Base-by-base conservation (phyloP, 2,113 vertebrate genomes). In the Diphyllodes magnificus region DNA sequence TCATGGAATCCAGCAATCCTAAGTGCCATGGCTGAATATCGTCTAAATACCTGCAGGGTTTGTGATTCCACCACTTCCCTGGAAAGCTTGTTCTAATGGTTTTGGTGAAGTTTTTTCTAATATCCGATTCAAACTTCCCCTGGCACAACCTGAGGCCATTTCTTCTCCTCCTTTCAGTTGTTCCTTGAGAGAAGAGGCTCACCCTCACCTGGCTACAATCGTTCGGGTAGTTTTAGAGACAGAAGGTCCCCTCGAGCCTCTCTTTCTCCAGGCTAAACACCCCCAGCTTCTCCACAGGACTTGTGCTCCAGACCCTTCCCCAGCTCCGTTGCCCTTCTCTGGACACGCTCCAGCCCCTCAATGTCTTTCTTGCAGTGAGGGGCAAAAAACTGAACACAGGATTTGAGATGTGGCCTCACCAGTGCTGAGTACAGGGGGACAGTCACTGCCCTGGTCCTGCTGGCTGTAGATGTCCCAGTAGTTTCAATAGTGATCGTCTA, bases 401-500 rank as follows among this genome's bases (percentile, higher is more conserved):
- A 24, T 13, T 68, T 0, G 1, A 88, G 37, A 0, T 69, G 44
- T 1, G 2, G 8, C 44, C 35, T 93, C 22, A 60, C 0, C 35
- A 60, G 35, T 10, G 49, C 49, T 0, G 0, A 53, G 20, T 7
- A 15, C 40, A 83, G 3, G 8, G 21, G 37, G 3, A 35, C 0
- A 0, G 10, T 66, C 57, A 11, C 57, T 33, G 11, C 33, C 33
- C 19, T 75, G 7, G 0, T 65, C 35, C 25, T 65, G 9, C 31
- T 35, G 39, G 21, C 14, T 9, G 6, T 9, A 49, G 15, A 10
- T 31, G 5, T 50, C 80, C 57, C 25, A 59, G 7, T 24, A 33
- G 11, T 77, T 89, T 35, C 60, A n/a, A 5, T 2, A 35, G 11
- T 27, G 6, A 50, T 54, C 20, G 3, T 86, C 25, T 77, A 30